Evolutionary conservation across 2,113 vertebrate species (phyloP).

Genomic region (Brachypodius melanocephalos): DNA sequence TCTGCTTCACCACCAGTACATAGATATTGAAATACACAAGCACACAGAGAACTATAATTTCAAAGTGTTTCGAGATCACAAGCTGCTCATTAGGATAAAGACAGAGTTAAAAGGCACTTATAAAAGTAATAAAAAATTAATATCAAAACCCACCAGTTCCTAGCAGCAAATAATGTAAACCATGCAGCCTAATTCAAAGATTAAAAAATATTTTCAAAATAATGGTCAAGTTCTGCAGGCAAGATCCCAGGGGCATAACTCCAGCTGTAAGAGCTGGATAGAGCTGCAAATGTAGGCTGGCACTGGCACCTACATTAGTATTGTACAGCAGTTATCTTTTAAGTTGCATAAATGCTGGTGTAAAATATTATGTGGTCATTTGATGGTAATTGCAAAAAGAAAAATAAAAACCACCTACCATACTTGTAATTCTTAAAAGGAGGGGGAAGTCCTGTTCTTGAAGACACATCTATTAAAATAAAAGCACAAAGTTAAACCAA

Average conservation of each 20-base stretch:
- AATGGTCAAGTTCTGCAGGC: background rate
- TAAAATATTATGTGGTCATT: background rate
- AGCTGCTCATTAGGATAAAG: conserved; percentile 36
- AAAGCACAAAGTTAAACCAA: background rate
- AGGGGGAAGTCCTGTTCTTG: conserved; percentile 79
- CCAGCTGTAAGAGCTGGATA: background rate
- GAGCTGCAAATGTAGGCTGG: background rate
- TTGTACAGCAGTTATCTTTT: background rate
- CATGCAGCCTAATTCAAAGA: background rate
- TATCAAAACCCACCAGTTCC: conserved; percentile 1
- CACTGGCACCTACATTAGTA: background rate
- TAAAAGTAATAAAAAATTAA: conserved; percentile 63
- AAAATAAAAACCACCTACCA: conserved; percentile 77
- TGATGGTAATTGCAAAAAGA: background rate
- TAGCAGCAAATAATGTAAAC: conserved; percentile 50
- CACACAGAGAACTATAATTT: conserved; percentile 22
- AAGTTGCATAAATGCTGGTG: background rate
- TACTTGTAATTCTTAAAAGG: conserved; percentile 88
- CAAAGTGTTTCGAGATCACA: conserved; percentile 34
- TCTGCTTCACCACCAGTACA: conserved; percentile 52
- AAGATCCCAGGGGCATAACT: background rate
- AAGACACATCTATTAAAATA: conserved; percentile 77
- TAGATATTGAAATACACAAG: conserved; percentile 51
- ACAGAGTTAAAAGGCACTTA: conserved; percentile 51
- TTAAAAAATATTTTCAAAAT: background rate